Evolutionary conservation across 1,140 invertebrate species (phyloP).

Genomic region (Drosophila bocqueti): DNA sequence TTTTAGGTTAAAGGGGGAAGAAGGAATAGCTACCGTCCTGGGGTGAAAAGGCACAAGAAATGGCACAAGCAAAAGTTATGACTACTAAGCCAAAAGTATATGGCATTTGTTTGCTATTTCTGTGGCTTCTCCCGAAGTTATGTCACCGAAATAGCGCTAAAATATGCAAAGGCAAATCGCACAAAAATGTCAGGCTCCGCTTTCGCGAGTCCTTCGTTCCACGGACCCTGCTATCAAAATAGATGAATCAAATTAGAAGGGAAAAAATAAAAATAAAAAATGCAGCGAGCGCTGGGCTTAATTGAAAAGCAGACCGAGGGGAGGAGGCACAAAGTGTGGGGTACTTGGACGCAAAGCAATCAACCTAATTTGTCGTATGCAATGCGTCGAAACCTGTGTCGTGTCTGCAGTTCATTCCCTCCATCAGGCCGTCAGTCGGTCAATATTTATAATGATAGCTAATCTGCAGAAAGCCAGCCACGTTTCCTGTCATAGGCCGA

Average conservation of each 20-base stretch:
- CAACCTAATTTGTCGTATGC: conserved; percentile 83
- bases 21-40: not conserved
- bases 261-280: conserved; percentile 65
- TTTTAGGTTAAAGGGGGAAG: not conserved
- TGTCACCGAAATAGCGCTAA: conserved; percentile 69
- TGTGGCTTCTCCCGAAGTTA: conserved; percentile 54
- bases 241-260: conserved; percentile 68
- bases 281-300: conserved; percentile 47
- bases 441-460: conserved; percentile 82
- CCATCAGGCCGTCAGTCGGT: conserved; percentile 55
- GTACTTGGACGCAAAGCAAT: conserved; percentile 69
- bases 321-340: conserved; percentile 2
- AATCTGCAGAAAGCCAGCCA: conserved; percentile 58
- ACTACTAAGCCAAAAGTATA: conserved; percentile 77
- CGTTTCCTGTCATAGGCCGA: conserved; percentile 24
- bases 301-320: conserved; percentile 60
- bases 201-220: conserved; percentile 33
- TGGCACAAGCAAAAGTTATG: conserved; percentile 73
- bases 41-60: conserved; percentile 34
- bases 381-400: conserved; percentile 38
- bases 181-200: conserved; percentile 54
- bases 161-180: conserved; percentile 76
- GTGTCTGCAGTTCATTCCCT: conserved; percentile 32
- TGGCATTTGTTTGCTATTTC: conserved; percentile 75
- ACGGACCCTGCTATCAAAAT: conserved; percentile 59